Percentiles rank a stretch among this genome's conserved stretches.
These are phyloP conservation scores for Crioceris asparagi DNA, from an alignment of 2,888 invertebrate genomes.

Conservation along the genomic window DNA sequence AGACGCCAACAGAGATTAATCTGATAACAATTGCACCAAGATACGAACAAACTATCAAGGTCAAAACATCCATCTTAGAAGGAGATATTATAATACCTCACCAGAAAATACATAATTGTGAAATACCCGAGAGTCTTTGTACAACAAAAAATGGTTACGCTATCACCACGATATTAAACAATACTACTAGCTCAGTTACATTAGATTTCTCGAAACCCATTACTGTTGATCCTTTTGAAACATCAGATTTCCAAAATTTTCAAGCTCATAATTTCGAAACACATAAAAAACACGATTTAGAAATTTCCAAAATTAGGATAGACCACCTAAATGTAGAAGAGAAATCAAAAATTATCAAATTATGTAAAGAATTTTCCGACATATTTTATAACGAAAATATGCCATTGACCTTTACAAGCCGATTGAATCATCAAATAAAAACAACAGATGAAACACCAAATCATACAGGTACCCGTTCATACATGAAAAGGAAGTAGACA, in stretches of 20 bases:
- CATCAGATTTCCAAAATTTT: background rate
- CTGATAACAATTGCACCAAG: no score
- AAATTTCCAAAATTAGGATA: constrained; percentile 2
- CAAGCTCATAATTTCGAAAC: background rate
- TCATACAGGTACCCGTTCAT: constrained; percentile 21
- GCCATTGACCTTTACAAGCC: constrained; percentile 2
- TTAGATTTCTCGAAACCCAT: background rate
- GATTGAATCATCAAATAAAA: constrained; percentile 13
- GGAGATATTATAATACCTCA: constrained; percentile 3
- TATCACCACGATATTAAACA: background rate
- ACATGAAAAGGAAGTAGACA: constrained; percentile 20
- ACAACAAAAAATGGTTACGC: constrained; percentile 3
- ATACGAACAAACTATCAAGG: constrained; percentile 8
- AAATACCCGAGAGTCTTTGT: constrained; percentile 8
- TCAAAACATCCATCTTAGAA: constrained; percentile 5
- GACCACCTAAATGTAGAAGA: constrained; percentile 7
- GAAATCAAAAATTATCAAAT: background rate
- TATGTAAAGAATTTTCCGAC: background rate
- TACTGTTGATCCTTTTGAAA: background rate
- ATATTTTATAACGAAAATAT: constrained; percentile 2
- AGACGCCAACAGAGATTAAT: no score
- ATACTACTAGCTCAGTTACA: background rate
- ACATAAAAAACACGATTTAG: background rate
- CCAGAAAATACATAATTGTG: constrained; percentile 4
- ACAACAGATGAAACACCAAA: constrained; percentile 15